Evolutionary conservation across 2,888 invertebrate species (phyloP), one percentile per base, ranked within the genome.

Genomic region (Epinotia bilunana): DNA sequence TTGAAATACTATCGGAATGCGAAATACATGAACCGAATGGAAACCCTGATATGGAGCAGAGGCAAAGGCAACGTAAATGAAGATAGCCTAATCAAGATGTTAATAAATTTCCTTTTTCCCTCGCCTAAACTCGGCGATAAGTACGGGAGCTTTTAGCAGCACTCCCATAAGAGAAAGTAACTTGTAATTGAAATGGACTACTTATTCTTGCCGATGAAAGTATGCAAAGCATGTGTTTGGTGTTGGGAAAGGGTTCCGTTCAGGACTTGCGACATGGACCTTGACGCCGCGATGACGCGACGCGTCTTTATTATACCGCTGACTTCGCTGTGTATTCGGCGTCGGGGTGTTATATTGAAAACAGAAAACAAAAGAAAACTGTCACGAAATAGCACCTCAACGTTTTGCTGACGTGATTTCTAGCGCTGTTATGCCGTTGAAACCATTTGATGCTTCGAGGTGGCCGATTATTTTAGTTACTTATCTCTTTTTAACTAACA

Each of bases 71-170:
- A 64, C 70, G 72, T 75, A 78, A 86, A 84, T 82, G 81, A 81
- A 81, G 82, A 84, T 86, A 84, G 79, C 79, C 77, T 85, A 87
- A 90, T 91, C 90, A 88, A 87, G 89, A 90, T 90, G 84, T 81
- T 83, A 86, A 90, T 90, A 89, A 90, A 90, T 87, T 84, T 81
- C 82, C 79, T 77, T 79, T 53, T 64, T 63, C 73, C 76, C 64
- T 49, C 71, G 72, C 71, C 73, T 76, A 74, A 73, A 68, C 68
- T 67, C 60, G 65, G 74, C 69, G 77, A 78, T 80, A 78, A 79
- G 78, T 78, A 77, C 72, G 69, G 69, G 61, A 75, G 76, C 80
- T 80, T 79, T 80, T 78, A 79, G 76, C 74, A 77, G 58, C 72
- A 77, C 77, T 72, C 67, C 76, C 76, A 64, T 76, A 77, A 77